Base-by-base conservation (phyloP, 2,888 invertebrate species). In the Nezara viridula region DNA sequence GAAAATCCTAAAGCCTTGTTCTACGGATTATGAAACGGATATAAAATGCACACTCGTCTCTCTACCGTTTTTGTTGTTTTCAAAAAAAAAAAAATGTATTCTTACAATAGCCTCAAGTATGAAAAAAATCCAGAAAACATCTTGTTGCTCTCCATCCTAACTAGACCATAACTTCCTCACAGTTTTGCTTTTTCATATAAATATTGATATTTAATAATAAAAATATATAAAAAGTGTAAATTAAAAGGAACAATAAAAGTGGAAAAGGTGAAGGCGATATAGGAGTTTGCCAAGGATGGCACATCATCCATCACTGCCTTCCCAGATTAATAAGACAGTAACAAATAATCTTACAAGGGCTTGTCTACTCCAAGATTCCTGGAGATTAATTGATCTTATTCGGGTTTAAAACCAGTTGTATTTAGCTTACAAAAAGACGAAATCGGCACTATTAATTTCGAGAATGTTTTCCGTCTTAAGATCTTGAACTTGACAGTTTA, bases 311-410 rank as follows among this genome's bases (percentile, higher is more conserved):
- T 73, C 66, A 37, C 66, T 73, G 66, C 66, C 66, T 73, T 37
- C 19, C 66, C 24, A 73, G 66, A 73, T 73, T 73, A 73, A 73
- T 73, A 73, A 73, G 66, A 37, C 66, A 73, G 66, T 73, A 73
- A 73, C 66, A 73, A 73, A 73, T 73, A 73, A 37, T 73, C 66
- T 24, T 37, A 73, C 66, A 32, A 73, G 37, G 21, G 66, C 66
- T 73, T 73, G 37, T 37, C 66, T 37, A 37, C 66, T 37, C 66
- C 66, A 73, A 73, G 32, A 37, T 73, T 73, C 27, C 21, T 0
- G 6, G 66, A 37, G 32, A 37, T 73, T 73, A 73, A 73, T 73
- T 73, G 27, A 73, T 37, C 66, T 73, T 73, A 73, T 73, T 73
- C 66, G 19, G 32, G 37, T 73, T 37, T 73, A 21, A 73, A 73